phyloP scores from a whole-genome alignment of 1,140 invertebrate species.

The Cotesia typhae region DNA sequence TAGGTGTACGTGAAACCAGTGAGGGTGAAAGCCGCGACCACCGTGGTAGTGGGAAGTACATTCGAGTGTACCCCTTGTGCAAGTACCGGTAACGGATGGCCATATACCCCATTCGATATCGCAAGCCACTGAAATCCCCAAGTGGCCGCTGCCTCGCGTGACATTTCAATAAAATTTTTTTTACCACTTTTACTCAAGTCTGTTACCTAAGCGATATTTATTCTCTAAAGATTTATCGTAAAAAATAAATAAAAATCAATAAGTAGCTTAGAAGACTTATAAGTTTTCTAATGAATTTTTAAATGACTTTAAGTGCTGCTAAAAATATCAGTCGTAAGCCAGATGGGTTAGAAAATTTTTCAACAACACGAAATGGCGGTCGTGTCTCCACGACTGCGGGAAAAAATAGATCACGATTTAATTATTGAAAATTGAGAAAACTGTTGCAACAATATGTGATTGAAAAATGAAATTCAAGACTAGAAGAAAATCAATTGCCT shows the following conservation, averaged over 20 bases:
- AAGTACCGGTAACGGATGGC: conserved; percentile 49
- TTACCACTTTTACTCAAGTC: conserved; percentile 33
- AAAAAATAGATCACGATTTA: too few relatives aligned
- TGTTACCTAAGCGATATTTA: conserved; percentile 13
- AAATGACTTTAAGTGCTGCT: too few relatives aligned
- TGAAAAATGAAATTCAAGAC: too few relatives aligned
- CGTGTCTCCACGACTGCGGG: too few relatives aligned
- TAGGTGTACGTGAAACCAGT: not conserved
- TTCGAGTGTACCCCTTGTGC: conserved; percentile 27
- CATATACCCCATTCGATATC: conserved; percentile 40
- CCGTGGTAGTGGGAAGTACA: conserved; percentile 10
- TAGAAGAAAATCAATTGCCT: too few relatives aligned
- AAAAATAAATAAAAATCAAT: too few relatives aligned
- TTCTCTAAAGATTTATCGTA: conserved; percentile 1
- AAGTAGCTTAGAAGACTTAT: too few relatives aligned
- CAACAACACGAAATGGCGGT: too few relatives aligned
- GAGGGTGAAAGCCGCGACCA: not conserved
- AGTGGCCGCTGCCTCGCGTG: conserved; percentile 37
- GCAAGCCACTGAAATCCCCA: conserved; percentile 42
- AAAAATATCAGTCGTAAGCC: too few relatives aligned
- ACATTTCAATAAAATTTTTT: conserved; percentile 40
- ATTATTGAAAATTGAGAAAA: not conserved
- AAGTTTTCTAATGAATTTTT: too few relatives aligned
- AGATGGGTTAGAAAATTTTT: too few relatives aligned
- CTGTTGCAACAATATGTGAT: not conserved